Conservation (phyloP, 2,888 invertebrate genomes). For the Gymnocheta viridis region DNA sequence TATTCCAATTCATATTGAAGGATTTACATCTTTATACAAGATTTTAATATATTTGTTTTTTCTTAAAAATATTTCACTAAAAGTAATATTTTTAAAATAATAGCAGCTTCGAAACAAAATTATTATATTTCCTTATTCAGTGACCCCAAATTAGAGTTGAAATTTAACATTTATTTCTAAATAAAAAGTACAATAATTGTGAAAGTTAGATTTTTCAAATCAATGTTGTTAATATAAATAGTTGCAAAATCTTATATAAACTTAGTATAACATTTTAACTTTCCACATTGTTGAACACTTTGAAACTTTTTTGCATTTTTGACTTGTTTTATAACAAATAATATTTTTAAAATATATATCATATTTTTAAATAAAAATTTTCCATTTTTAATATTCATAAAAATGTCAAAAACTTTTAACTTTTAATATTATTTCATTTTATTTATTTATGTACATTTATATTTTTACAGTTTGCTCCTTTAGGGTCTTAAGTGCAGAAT, state of each 20-base stretch:
- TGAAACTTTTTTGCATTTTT: background rate
- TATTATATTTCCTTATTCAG: too few species aligned
- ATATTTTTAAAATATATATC: slow-evolving; percentile 3
- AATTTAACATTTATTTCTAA: background rate
- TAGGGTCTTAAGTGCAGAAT: slow-evolving; percentile 52
- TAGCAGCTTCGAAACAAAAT: background rate
- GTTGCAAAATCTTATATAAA: background rate
- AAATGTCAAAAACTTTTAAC: slow-evolving; percentile 56
- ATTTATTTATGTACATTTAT: slow-evolving; percentile 15
- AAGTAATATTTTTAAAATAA: background rate
- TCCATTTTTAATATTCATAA: slow-evolving; percentile 32
- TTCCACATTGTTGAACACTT: background rate
- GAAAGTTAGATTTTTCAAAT: background rate
- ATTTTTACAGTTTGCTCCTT: slow-evolving; percentile 14
- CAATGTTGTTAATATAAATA: background rate
- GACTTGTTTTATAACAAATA: background rate
- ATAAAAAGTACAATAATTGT: background rate
- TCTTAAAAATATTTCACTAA: too few species aligned
- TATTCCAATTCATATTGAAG: too few species aligned
- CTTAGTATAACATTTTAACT: background rate
- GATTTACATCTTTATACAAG: too few species aligned
- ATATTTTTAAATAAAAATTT: slow-evolving; percentile 36
- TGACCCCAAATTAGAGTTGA: too few species aligned
- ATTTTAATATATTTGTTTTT: too few species aligned
- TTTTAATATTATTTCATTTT: slow-evolving; percentile 30